Evolutionary conservation across 2,113 vertebrate genomes (phyloP).

Genomic region (Myiozetetes cayanensis): DNA sequence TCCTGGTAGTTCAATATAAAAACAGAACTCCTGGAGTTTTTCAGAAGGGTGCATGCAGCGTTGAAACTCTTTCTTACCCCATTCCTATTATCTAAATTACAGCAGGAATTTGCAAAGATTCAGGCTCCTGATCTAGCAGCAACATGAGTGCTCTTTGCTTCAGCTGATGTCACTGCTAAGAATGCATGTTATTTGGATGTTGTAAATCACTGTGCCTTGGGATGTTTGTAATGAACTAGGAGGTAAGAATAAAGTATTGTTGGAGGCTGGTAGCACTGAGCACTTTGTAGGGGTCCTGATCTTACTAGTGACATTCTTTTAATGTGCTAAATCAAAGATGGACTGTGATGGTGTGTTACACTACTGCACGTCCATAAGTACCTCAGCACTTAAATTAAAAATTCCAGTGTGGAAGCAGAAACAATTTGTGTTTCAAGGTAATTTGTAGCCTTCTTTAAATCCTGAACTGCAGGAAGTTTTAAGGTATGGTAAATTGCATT

Average conservation of each 20-base stretch:
- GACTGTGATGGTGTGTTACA: background rate
- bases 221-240: background rate
- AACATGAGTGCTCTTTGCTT: background rate
- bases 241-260: background rate
- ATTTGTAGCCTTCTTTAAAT: background rate
- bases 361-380: background rate
- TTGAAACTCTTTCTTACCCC: background rate
- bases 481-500: background rate
- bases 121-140: background rate
- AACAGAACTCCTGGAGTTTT: background rate
- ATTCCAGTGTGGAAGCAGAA: background rate
- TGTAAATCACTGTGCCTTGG: background rate
- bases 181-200: background rate
- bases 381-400: background rate
- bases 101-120: background rate
- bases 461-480: background rate
- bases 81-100: background rate
- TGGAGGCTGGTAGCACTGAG: background rate
- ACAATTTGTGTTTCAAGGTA: background rate
- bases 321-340: background rate
- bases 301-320: background rate
- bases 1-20: background rate
- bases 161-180: background rate
- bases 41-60: background rate
- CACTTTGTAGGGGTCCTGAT: background rate